A percentile compares a stretch with the other conserved stretches of the same genome.
These are phyloP conservation scores for Eulemur rufifrons DNA, from an alignment of 2,113 vertebrate species.

Conservation along the genomic window DNA sequence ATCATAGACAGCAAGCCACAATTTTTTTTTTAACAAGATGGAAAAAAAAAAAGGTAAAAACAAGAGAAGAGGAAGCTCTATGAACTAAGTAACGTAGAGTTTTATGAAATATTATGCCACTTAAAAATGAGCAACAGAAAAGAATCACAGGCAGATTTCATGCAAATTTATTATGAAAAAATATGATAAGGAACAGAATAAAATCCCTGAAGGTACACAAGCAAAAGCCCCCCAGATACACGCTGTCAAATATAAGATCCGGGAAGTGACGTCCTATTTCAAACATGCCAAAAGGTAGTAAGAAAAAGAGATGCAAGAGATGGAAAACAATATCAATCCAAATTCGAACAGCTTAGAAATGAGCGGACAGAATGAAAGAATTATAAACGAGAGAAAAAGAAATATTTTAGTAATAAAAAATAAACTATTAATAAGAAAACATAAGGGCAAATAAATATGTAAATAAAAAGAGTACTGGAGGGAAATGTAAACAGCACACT, in stretches of 20 bases:
- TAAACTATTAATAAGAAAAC: background rate
- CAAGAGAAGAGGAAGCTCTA: background rate
- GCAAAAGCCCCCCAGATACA: background rate
- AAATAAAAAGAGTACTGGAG: background rate
- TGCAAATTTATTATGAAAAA: background rate
- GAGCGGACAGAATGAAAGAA: background rate
- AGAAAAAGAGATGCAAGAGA: background rate
- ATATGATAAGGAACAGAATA: background rate
- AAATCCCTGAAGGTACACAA: background rate
- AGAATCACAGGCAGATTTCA: background rate
- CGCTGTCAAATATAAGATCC: background rate
- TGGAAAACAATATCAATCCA: background rate
- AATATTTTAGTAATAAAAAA: background rate
- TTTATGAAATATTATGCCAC: background rate
- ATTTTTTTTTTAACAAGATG: background rate
- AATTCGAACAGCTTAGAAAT: background rate
- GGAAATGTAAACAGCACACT: background rate
- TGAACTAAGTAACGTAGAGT: background rate
- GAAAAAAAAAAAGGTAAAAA: background rate
- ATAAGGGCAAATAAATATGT: background rate
- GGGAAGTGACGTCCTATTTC: background rate
- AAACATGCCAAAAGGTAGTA: background rate
- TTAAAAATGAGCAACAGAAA: background rate
- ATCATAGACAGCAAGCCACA: background rate
- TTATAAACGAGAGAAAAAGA: background rate